A percentile compares a stretch with the other conserved stretches of the same genome.
Evolutionary conservation across 2,888 invertebrate genomes (phyloP).

Genomic region (Tenthredo scrophulariae): DNA sequence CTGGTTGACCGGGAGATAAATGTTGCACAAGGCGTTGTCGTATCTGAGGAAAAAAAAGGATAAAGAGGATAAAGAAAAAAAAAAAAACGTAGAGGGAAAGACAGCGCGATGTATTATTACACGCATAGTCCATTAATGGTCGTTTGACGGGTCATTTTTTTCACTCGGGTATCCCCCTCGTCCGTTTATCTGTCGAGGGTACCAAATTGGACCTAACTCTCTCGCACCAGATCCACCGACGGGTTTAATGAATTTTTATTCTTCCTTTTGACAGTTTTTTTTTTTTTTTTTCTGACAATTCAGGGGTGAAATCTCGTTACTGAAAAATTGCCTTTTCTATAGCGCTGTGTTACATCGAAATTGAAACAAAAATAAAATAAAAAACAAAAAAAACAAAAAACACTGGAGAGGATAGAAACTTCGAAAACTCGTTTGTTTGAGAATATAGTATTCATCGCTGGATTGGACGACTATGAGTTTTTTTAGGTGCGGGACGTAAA

Average conservation of each 20-base stretch:
- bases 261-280: slow-evolving; percentile 4
- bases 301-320: slow-evolving; percentile 9
- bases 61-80: neutral
- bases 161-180: slow-evolving; percentile 3
- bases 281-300: neutral
- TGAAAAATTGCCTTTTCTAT: neutral
- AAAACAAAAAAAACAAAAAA: neutral
- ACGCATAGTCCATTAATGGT: slow-evolving; percentile 65
- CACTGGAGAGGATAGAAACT: neutral
- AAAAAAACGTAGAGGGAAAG: slow-evolving; percentile 13
- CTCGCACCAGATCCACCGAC: neutral
- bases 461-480: neutral
- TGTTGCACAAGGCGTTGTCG: slow-evolving; percentile 30
- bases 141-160: slow-evolving; percentile 48
- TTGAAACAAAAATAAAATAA: neutral
- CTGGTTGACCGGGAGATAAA: slow-evolving; percentile 31
- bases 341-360: neutral
- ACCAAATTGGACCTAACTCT: slow-evolving; percentile 30
- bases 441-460: neutral
- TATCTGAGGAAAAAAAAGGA: neutral
- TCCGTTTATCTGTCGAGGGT: slow-evolving; percentile 24
- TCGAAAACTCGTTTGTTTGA: neutral
- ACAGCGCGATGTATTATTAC: slow-evolving; percentile 61
- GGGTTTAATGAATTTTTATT: slow-evolving; percentile 28
- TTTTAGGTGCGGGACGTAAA: slow-evolving; percentile 10